Conservation (phyloP, 2,113 vertebrate species). For the Leucopsar rothschildi region DNA sequence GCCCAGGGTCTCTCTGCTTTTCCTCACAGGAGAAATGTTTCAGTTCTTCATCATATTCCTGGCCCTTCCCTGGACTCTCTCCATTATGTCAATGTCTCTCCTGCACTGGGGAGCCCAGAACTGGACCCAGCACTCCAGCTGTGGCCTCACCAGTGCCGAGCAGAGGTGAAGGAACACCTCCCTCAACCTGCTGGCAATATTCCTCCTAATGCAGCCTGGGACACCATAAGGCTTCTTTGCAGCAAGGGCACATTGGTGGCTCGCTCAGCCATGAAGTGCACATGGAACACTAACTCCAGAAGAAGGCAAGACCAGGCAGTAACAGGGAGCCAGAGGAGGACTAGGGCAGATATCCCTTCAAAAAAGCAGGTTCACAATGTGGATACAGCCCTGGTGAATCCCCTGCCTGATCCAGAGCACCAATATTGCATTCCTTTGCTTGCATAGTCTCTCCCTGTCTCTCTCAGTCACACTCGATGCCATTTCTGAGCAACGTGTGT, state of each 20-base stretch:
- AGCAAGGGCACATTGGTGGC: neutral
- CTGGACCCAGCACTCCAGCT: neutral
- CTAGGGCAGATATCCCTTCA: neutral
- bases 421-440: neutral
- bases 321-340: neutral
- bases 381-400: neutral
- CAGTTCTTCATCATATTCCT: neutral
- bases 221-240: neutral
- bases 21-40: neutral
- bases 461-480: neutral
- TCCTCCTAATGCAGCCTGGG: neutral
- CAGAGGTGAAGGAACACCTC: neutral
- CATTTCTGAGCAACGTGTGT: neutral
- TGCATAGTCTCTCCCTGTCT: neutral
- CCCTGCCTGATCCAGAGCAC: neutral
- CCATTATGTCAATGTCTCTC: neutral
- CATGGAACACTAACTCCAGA: neutral
- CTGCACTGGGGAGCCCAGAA: neutral
- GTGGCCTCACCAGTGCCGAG: neutral
- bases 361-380: neutral
- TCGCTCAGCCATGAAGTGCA: neutral
- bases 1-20: neutral
- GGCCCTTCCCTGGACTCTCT: neutral
- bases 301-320: neutral
- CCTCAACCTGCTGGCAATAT: accelerated